phyloP scores from a whole-genome alignment of 2,113 vertebrate species.

The Thalassoma bifasciatum region DNA sequence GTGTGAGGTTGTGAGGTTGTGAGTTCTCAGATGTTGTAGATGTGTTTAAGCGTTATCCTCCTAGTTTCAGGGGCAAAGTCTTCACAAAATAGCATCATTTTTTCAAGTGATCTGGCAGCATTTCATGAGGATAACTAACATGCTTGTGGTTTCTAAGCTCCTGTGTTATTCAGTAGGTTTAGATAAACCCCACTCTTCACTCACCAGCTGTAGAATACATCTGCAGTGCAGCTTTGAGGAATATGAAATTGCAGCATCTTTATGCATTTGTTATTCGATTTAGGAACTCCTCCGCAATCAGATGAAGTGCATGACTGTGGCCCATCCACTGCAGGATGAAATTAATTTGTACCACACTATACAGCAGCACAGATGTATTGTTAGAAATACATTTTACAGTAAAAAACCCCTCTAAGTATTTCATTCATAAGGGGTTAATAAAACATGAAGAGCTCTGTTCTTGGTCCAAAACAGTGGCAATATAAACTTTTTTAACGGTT shows the following conservation, averaged over 20 bases:
- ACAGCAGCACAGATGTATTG: neutral
- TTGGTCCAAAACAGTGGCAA: neutral
- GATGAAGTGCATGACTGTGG: neutral
- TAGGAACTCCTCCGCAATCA: neutral
- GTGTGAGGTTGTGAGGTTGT: neutral
- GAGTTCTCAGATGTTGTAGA: conserved; percentile 15
- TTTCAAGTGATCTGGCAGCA: neutral
- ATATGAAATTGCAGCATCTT: neutral
- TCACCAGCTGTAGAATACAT: too few species aligned
- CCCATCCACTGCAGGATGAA: neutral
- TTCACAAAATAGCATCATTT: neutral
- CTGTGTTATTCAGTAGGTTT: neutral
- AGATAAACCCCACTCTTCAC: neutral
- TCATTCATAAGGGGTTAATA: neutral
- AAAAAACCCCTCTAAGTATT: neutral
- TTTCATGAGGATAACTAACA: neutral
- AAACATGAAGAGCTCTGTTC: neutral
- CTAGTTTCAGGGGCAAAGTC: neutral
- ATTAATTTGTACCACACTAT: neutral
- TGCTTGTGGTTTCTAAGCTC: neutral
- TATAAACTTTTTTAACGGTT: neutral
- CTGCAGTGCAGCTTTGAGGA: neutral
- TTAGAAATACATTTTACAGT: neutral
- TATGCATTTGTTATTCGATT: conserved; percentile 2
- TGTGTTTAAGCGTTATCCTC: neutral